Evolutionary conservation across 2,888 invertebrate species (phyloP), one percentile per base, ranked within the genome.

Genomic region (Creontiades dilutus): DNA sequence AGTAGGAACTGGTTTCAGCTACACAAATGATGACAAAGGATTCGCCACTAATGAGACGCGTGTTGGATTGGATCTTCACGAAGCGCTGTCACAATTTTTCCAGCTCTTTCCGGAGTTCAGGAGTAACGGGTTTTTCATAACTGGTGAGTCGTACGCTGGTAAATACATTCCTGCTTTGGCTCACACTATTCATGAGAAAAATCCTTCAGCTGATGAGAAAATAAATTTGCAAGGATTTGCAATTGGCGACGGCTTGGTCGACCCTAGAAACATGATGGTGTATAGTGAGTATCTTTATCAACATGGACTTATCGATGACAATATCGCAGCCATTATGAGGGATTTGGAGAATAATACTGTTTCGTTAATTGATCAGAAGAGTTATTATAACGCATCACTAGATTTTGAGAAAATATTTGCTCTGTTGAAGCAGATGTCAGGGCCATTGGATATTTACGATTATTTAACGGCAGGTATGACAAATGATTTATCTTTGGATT

Each of bases 71-170:
- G 94, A 95, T 90, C 93, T 96, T 0, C 95, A 95, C 92, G 93
- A 92, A 91, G 93, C 93, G 46, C 89, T 95, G 81, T 92, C 93
- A 81, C 96, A 96, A 92, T 95, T 96, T 92, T 95, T 95, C 92
- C 93, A 93, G 27, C 92, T 96, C 28, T 96, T 95, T 92, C 94
- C 95, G 0, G 92, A 94, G 89, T 93, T 94, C 55, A 93, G 93
- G 91, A 90, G 92, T 2, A 95, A 94, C 92, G 94, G 94, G 0
- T 95, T 96, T 92, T 96, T 94, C 91, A 93, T 97, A 0, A 96
- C 97, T 0, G 98, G 98, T 0, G 98, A 98, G 94, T 97, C 97
- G 0, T 98, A 98, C 92, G 95, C 95, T 75, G 95, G 95, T 61
- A 94, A 94, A 92, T 94, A 94, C 91, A 93, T 94, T 89, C 94